Conservation (phyloP, 2,113 vertebrate genomes). For the Coptodon rendalli region DNA sequence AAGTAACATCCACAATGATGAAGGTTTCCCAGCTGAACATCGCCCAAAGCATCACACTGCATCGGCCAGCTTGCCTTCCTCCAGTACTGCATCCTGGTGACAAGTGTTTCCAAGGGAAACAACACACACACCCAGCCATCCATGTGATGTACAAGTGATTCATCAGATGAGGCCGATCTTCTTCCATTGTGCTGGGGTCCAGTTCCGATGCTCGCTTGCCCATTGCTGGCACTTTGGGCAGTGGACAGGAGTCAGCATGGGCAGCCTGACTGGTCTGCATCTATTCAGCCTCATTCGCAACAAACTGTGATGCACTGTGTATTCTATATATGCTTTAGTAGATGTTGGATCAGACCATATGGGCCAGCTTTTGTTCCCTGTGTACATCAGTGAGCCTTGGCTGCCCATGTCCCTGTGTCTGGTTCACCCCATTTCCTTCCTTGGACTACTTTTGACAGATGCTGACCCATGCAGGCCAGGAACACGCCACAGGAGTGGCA, state of each 20-base stretch:
- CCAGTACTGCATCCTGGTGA: background rate
- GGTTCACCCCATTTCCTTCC: background rate
- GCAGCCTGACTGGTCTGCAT: background rate
- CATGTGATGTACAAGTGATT: background rate
- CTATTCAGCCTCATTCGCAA: background rate
- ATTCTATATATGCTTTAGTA: background rate
- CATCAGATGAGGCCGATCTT: background rate
- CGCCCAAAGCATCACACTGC: background rate
- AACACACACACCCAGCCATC: background rate
- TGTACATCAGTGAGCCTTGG: background rate
- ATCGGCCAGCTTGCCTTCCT: background rate
- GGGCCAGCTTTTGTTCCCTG: background rate
- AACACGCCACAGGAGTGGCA: background rate
- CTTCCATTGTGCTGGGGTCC: background rate
- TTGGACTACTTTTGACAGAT: background rate
- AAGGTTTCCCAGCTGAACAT: background rate
- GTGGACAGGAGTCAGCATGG: background rate
- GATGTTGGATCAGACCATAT: background rate
- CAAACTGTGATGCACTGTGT: background rate
- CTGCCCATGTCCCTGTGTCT: background rate
- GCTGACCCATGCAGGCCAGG: background rate
- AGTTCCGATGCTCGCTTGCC: background rate
- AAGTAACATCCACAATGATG: background rate
- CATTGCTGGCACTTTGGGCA: background rate
- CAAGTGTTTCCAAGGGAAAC: background rate